Conservation (phyloP, 1,140 invertebrate species). For the Drosophila mojavensis region DNA sequence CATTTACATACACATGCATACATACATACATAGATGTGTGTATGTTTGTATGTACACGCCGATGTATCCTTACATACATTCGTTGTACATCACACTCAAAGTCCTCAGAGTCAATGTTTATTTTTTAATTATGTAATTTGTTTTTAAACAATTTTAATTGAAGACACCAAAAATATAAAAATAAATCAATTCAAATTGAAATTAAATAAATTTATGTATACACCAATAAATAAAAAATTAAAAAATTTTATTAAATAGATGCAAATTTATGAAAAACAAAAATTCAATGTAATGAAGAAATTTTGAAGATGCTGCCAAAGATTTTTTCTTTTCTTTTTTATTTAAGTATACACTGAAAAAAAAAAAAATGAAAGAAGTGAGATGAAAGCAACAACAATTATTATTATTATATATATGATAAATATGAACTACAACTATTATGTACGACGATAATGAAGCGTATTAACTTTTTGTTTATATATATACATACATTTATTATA, state of each 20-base stretch:
- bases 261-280: background rate
- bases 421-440: constrained; percentile 31
- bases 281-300: constrained; percentile 36
- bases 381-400: constrained; percentile 49
- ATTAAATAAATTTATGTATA: constrained; percentile 1
- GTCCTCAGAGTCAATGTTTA: constrained; percentile 35
- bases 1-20: constrained; percentile 3
- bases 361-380: background rate
- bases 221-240: constrained; percentile 11
- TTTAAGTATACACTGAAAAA: constrained; percentile 51
- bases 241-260: background rate
- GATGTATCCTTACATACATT: constrained; percentile 25
- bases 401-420: constrained; percentile 31
- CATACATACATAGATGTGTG: background rate
- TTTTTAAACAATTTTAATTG: constrained; percentile 34
- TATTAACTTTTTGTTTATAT: constrained; percentile 57
- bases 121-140: constrained; percentile 35
- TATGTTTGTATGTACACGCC: constrained; percentile 12
- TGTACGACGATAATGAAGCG: constrained; percentile 37
- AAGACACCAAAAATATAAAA: constrained; percentile 37
- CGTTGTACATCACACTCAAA: constrained; percentile 29
- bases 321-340: constrained; percentile 47
- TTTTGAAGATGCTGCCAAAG: constrained; percentile 74
- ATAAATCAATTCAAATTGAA: background rate
- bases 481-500: constrained; percentile 45